phyloP scores from a whole-genome alignment of 2,797 vertebrate species.

The Spondyliosoma cantharus region DNA sequence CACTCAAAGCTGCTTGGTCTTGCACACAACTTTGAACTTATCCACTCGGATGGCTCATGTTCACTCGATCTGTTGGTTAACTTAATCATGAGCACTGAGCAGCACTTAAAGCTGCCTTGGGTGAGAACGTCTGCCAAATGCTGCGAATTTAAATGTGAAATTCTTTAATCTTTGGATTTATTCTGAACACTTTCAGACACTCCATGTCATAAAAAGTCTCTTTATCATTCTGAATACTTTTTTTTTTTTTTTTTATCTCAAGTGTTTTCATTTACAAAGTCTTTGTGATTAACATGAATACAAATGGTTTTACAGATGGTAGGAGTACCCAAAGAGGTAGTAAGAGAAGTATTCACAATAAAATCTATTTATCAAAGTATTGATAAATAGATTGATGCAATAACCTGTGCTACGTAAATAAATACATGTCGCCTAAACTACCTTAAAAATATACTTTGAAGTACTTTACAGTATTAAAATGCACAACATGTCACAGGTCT shows the following conservation, averaged over 20 bases:
- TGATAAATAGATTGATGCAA: background rate
- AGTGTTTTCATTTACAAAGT: background rate
- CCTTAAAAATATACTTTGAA: background rate
- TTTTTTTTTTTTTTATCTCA: background rate
- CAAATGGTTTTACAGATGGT: background rate
- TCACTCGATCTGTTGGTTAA: conserved; percentile 30
- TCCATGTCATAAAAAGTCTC: background rate
- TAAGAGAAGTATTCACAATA: background rate
- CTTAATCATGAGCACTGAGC: conserved; percentile 52
- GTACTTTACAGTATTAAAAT: conserved; percentile 18
- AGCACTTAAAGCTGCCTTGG: conserved; percentile 45
- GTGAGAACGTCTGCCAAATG: conserved; percentile 26
- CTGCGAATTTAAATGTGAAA: conserved; percentile 29
- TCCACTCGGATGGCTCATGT: conserved; percentile 9
- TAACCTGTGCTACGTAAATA: background rate
- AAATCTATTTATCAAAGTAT: background rate
- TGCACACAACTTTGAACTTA: conserved; percentile 7
- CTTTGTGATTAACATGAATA: background rate
- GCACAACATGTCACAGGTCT: conserved; percentile 12
- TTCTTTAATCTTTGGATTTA: conserved; percentile 22
- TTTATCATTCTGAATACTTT: background rate
- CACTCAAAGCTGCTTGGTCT: background rate
- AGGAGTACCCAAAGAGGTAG: background rate
- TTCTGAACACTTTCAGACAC: conserved; percentile 16
- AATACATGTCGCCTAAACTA: background rate